phyloP scores from a whole-genome alignment of 1,140 invertebrate species.

The Diorhabda carinulata region DNA sequence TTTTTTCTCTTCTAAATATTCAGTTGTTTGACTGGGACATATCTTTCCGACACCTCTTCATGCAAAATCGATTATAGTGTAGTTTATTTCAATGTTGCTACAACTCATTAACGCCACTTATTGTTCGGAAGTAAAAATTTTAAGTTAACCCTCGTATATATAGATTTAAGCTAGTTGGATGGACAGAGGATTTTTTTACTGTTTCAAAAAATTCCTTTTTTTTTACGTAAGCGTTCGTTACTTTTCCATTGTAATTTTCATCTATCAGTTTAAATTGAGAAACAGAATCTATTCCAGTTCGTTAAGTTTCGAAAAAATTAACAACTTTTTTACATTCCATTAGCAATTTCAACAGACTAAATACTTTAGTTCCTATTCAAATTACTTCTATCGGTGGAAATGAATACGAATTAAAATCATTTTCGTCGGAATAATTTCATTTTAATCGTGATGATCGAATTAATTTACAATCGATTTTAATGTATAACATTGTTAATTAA shows the following conservation, averaged over 20 bases:
- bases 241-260: conserved; percentile 18
- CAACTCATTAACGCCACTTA: too few species aligned
- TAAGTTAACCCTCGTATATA: too few species aligned
- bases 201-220: too few species aligned
- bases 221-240: neutral
- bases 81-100: too few species aligned
- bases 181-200: too few species aligned
- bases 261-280: conserved; percentile 9
- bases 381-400: conserved; percentile 12
- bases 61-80: too few species aligned
- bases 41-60: too few species aligned
- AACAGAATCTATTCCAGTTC: conserved; percentile 17
- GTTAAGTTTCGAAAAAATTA: conserved; percentile 14
- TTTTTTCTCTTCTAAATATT: too few species aligned
- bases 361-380: conserved; percentile 12
- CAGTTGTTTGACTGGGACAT: too few species aligned
- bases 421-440: conserved; percentile 14
- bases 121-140: too few species aligned
- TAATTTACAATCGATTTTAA: conserved; percentile 12
- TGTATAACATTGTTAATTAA: neutral
- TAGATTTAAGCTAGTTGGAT: too few species aligned
- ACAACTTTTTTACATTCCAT: conserved; percentile 20
- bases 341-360: conserved; percentile 21
- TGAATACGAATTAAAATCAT: neutral
- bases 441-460: conserved; percentile 10